Base-by-base conservation (phyloP, 2,888 invertebrate species). In the Choristoneura rosaceana region DNA sequence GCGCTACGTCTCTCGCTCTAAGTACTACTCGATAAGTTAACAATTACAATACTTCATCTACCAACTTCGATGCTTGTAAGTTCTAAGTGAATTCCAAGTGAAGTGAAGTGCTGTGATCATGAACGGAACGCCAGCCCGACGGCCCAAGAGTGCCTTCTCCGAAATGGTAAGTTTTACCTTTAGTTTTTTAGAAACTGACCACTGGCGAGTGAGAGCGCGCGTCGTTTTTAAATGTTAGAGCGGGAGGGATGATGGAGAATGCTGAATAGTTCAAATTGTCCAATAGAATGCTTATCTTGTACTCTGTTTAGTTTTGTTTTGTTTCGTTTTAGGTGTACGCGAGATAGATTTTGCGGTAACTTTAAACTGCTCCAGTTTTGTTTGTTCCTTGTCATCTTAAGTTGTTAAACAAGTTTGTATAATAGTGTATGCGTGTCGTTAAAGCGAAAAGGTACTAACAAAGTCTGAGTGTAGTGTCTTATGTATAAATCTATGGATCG, bases 21-120 rank as follows among this genome's bases (percentile, higher is more conserved):
- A 84, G 75, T 79, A 76, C 77, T 74, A 76, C 82, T 82, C 90
- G 91, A 91, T 92, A 93, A 91, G 89, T 91, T 93, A 87, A 88
- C 88, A 86, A 89, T 88, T 90, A 88, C 84, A 92, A 93, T 92
- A 92, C 92, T 92, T 93, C 93, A 93, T 92, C 93, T 89, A 88
- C 88, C 89, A 88, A 90, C 86, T 89, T 83, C 75, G 75, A 74
- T 65, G 73, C 73, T 76, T 17, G 74, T 50, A 41, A 47, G 47
- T 52, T 52, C 14, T 34, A 38, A 76, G 76, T 76, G 76, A 80
- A 81, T 75, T 80, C 65, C 38, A 5, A 47, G 47, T 77, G 74
- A 76, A 80, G 80, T 80, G 71, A 67, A 67, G 71, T 71, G 67
- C 34, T 62, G 64, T 64, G 59, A 59, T 78, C 82, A 94, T 94